phyloP scores from a whole-genome alignment of 2,888 invertebrate species.

The Agrilus biguttatus region DNA sequence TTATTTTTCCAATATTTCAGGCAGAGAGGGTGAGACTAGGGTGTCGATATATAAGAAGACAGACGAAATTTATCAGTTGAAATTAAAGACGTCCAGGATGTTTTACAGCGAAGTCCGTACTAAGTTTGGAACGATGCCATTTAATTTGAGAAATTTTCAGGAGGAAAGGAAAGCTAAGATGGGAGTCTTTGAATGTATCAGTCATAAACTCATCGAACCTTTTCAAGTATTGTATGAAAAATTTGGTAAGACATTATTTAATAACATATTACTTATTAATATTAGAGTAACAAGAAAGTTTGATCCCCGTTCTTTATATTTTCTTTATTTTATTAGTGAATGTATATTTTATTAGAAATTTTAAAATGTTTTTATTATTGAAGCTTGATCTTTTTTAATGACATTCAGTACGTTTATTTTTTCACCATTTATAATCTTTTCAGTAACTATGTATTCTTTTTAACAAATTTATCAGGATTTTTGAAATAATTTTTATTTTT shows the following conservation, averaged over 20 bases:
- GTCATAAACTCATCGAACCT: conserved; percentile 94
- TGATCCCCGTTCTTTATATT: too few species aligned
- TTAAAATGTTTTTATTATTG: too few species aligned
- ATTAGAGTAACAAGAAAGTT: too few species aligned
- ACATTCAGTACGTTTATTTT: too few species aligned
- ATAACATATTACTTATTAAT: too few species aligned
- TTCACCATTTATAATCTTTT: too few species aligned
- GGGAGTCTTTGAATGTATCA: conserved; percentile 96
- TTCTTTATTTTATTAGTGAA: too few species aligned
- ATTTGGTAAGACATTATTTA: conserved; percentile 33
- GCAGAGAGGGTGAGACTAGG: conserved; percentile 83
- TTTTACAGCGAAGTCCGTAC: conserved; percentile 79
- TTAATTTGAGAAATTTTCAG: conserved; percentile 86
- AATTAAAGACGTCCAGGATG: conserved; percentile 90
- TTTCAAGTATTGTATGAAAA: conserved; percentile 85
- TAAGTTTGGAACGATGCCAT: conserved; percentile 94
- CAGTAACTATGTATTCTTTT: too few species aligned
- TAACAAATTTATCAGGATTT: too few species aligned
- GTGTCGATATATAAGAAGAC: conserved; percentile 98
- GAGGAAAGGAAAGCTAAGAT: conserved; percentile 96
- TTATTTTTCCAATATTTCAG: conserved; percentile 33
- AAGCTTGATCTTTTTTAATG: too few species aligned
- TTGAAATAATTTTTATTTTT: too few species aligned
- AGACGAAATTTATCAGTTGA: conserved; percentile 91
- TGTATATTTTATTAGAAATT: too few species aligned